Evolutionary conservation across 2,888 invertebrate species (phyloP), one percentile per base, ranked within the genome.

Genomic region (Danaus chrysippus): DNA sequence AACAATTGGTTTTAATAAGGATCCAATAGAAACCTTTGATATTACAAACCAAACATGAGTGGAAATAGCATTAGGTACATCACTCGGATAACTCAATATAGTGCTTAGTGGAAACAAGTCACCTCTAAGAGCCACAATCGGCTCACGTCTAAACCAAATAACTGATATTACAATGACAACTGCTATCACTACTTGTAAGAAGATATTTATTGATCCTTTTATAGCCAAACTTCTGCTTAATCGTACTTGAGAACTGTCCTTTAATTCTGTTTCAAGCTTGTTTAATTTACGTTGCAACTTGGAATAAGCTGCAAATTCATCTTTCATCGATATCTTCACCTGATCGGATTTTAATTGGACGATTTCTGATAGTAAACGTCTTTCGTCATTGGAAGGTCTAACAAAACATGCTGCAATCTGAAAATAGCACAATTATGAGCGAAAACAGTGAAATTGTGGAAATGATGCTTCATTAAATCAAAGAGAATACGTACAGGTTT

Each of bases 281-380:
- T 91, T 92, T 19, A 93, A 92, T 78, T 85, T 92, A 53, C 93
- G 81, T 74, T 93, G 93, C 43, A 93, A 67, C 76, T 92, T 93
- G 1, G 93, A 92, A 75, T 92, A 92, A 43, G 91, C 89, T 8
- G 92, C 92, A 80, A 93, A 93, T 68, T 93, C 89, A 68, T 93
- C 92, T 64, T 92, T 92, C 84, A 93, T 92, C 10, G 91, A 92
- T 63, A 92, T 77, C 10, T 73, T 68, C 59, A 85, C 83, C 71
- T 93, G 93, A 68, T 92, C 86, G 1, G 73, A 71, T 74, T 89
- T 91, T 3, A 93, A 77, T 68, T 80, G 77, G 43, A 78, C 55
- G 46, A 92, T 82, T 73, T 92, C 82, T 8, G 74, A 70, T 74
- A 87, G 82, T 19, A 91, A 68, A 41, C 75, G 75, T 55, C 82